Conservation (phyloP, 1,140 invertebrate species). For the Panagrolaimus sp. region DNA sequence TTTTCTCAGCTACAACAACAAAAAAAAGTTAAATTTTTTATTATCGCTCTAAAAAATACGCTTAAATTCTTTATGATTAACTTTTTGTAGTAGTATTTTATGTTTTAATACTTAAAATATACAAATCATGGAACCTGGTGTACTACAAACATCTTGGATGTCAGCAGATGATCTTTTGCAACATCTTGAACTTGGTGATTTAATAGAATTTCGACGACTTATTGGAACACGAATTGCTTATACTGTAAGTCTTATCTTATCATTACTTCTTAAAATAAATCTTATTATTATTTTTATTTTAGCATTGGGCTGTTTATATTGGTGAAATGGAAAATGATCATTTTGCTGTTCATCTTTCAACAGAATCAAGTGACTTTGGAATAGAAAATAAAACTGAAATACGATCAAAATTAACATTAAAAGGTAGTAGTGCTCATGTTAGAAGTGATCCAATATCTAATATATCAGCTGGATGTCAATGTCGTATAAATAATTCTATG, state of each 20-base stretch:
- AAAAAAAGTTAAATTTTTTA: too few relatives aligned
- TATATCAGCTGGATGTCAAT: background rate
- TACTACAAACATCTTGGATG: background rate
- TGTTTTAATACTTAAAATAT: too few relatives aligned
- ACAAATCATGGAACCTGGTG: background rate
- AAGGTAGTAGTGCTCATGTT: background rate
- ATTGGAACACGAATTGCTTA: background rate
- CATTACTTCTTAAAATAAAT: background rate
- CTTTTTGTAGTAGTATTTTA: too few relatives aligned
- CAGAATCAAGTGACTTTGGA: background rate
- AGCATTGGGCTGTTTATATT: conserved; percentile 5
- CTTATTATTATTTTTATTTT: background rate
- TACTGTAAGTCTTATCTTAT: background rate
- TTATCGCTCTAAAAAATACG: too few relatives aligned
- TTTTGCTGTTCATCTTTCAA: background rate
- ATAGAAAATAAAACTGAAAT: background rate
- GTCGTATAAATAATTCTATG: background rate
- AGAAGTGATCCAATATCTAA: background rate
- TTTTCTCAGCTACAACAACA: too few relatives aligned
- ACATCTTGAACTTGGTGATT: background rate
- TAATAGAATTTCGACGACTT: background rate
- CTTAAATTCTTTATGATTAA: too few relatives aligned
- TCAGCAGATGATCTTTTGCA: background rate
- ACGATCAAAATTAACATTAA: background rate
- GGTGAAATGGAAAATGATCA: background rate